These are phyloP conservation scores for Phalacrocorax aristotelis DNA, from an alignment of 2,113 vertebrate species.

Conservation along the genomic window DNA sequence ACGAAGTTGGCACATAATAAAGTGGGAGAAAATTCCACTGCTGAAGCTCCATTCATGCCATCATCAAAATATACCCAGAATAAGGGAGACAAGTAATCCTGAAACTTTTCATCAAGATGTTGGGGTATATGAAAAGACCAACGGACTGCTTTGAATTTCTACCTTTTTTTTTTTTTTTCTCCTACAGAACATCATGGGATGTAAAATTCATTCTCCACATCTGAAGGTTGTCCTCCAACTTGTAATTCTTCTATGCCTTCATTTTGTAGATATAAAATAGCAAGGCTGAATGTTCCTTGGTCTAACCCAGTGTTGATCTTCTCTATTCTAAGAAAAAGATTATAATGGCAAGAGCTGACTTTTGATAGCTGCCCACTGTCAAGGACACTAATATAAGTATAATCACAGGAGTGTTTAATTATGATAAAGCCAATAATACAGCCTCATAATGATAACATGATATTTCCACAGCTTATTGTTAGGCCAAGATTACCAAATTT, in stretches of 20 bases:
- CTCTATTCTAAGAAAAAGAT: neutral
- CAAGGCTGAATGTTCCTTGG: neutral
- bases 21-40: neutral
- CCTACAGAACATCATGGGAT: neutral
- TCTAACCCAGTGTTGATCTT: neutral
- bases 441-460: neutral
- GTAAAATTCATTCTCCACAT: neutral
- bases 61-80: neutral
- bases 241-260: neutral
- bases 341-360: neutral
- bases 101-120: rapidly evolving
- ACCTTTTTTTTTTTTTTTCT: neutral
- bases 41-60: neutral
- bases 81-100: neutral
- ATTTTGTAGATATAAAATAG: neutral
- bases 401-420: neutral
- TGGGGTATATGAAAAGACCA: neutral
- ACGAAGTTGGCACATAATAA: rapidly evolving
- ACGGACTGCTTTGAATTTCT: rapidly evolving
- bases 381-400: neutral
- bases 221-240: neutral
- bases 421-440: neutral
- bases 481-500: neutral
- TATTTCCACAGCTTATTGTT: neutral
- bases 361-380: neutral